Evolutionary conservation across 2,797 vertebrate species (phyloP), one percentile per base, ranked within the genome.

Genomic region (Sebastes cheni): DNA sequence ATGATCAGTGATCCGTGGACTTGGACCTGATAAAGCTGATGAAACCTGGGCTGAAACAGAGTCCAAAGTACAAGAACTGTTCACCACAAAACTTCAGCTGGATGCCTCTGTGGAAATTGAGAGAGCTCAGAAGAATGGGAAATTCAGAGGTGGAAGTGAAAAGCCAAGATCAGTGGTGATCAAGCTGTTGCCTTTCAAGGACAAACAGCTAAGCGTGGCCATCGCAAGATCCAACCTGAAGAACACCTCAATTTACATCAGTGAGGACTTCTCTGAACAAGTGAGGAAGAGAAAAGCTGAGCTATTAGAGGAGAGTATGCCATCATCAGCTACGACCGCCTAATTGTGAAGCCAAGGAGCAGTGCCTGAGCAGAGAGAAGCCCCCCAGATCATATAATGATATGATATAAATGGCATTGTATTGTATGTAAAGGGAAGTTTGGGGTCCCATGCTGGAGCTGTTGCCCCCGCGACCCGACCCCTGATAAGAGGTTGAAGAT

Each of bases 121-220:
- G 73, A 58, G 73, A 46, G 50, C 62, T 75, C 72, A 75, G 22
- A 27, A 30, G 32, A 66, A 66, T 39, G 32, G 50, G 50, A 73
- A 50, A 52, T 54, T 75, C 61, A 55, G 60, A 55, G 61, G 50
- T 34, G 50, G 39, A 50, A 39, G 22, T 54, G 50, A 75, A 42
- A 75, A 16, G 16, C 30, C 9, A n/a, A 56, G 29, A 56, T 13
- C 72, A 55, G 59, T 69, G 20, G 50, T 34, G 50, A 34, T 56
- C 50, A 56, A 69, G n/a, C 67, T 42, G 39, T 42, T 42, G 39
- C 39, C 14, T 42, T 42, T 42, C 14, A 42, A 42, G 39, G 39
- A 42, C 39, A 42, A 16, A 42, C 39, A 42, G 39, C 39, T 42
- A 42, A 42, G 14, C 39, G 6, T 7, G 39, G 39, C 39, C 14